Conservation (phyloP, 2,113 vertebrate genomes). For the Urocynchramus pylzowi region DNA sequence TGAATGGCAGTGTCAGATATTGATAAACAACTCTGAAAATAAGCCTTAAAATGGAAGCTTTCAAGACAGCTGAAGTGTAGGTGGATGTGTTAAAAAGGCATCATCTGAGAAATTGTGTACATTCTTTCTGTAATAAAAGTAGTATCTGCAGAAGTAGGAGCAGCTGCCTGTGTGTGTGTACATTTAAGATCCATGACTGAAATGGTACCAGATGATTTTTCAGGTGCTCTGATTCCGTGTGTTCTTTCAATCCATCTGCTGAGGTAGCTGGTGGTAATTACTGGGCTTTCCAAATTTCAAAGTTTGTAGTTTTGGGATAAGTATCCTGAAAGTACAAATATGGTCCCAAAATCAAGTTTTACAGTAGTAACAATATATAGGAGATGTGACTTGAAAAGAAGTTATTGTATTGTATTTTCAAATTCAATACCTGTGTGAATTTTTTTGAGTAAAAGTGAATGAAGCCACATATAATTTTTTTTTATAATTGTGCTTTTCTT, state of each 20-base stretch:
- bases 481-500: neutral
- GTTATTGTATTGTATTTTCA: neutral
- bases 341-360: neutral
- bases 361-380: neutral
- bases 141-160: neutral
- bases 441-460: neutral
- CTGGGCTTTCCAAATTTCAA: neutral
- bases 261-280: neutral
- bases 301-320: neutral
- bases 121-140: neutral
- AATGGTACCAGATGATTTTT: neutral
- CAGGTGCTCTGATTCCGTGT: neutral
- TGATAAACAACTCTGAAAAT: neutral
- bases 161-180: neutral
- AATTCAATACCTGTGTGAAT: neutral
- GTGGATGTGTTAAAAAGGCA: neutral
- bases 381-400: neutral
- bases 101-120: neutral
- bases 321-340: neutral
- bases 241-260: neutral
- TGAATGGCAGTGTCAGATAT: neutral
- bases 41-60: neutral
- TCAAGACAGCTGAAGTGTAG: neutral
- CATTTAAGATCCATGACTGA: neutral
- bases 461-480: neutral